phyloP scores from a whole-genome alignment of 2,888 invertebrate genomes.

The Drosophila hamatofila region DNA sequence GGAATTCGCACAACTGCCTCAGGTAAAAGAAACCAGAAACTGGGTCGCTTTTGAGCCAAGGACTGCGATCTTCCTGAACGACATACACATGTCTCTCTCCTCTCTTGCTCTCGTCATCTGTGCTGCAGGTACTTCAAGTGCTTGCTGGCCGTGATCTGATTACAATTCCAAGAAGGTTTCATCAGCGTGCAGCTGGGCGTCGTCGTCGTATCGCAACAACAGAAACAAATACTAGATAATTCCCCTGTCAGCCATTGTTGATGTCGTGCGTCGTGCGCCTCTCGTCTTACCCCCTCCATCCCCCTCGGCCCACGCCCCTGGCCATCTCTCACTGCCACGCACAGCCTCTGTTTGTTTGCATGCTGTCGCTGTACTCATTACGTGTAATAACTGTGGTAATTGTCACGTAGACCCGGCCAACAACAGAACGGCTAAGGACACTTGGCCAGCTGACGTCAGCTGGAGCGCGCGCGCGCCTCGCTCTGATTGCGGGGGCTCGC shows the following conservation, averaged over 20 bases:
- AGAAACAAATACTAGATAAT: constrained; percentile 21
- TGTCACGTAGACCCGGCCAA: constrained; percentile 64
- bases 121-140: constrained; percentile 15
- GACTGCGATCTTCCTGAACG: constrained; percentile 13
- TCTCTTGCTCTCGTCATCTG: not conserved
- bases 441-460: constrained; percentile 33
- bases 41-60: constrained; percentile 9
- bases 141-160: constrained; percentile 69
- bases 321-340: not conserved
- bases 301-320: too few relatives aligned
- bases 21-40: not conserved
- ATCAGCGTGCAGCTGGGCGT: constrained; percentile 41
- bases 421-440: constrained; percentile 31
- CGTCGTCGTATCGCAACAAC: constrained; percentile 7
- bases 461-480: not conserved
- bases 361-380: constrained; percentile 48
- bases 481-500: not conserved
- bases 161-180: constrained; percentile 66
- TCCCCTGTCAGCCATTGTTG: constrained; percentile 31
- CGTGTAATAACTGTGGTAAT: constrained; percentile 63
- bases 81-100: too few relatives aligned
- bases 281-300: not conserved
- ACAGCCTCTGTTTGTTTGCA: constrained; percentile 31
- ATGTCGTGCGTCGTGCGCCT: not conserved
- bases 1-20: constrained; percentile 17